Base-by-base conservation (phyloP, 2,888 invertebrate genomes). In the Pterobdella sp. region DNA sequence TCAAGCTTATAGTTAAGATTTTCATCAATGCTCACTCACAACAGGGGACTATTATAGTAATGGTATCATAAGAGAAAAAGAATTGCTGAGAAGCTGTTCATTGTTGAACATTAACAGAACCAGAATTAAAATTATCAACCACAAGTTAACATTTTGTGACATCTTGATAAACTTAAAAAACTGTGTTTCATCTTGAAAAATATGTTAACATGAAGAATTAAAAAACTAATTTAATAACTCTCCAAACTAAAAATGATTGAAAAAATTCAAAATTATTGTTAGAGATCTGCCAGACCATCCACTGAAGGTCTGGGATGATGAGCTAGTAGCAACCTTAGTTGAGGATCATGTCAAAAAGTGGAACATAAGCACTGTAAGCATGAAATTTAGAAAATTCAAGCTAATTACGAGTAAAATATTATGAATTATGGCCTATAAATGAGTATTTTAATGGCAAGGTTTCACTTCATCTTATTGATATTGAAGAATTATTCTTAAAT, bases 51-150 rank as follows among this genome's bases (percentile, higher is more conserved):
- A 85, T 81, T 88, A 89, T 78, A 87, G 88, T 0, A 84, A 88
- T 80, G 90, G 89, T 77, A 82, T 79, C 74, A 79, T 79, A 60
- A 87, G 97, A 75, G 89, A 89, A 74, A 85, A 88, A 77, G 97
- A 97, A 84, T 84, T 97, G 74, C 90, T 91, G 87, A 85, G 87
- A 34, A 91, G 94, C 75, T 93, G 93, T 82, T 85, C 86, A 73
- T 86, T 88, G 66, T 87, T 97, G 73, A 94, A 94, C 35, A 88
- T 97, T 68, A 88, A 88, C 34, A 69, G 76, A 37, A 72, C 88
- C 77, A 90, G 92, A 82, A 88, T 96, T 73, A 89, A 89, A 3
- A 81, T 88, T 66, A 79, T 87, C 74, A 86, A 71, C 56, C 29
- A 52, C 32, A 32, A 52, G 69, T 69, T 26, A 42, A 26, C 31